A percentile compares a stretch with the other conserved stretches of the same genome.
phyloP scores from a whole-genome alignment of 2,888 invertebrate species.

The Pandemis heparana region DNA sequence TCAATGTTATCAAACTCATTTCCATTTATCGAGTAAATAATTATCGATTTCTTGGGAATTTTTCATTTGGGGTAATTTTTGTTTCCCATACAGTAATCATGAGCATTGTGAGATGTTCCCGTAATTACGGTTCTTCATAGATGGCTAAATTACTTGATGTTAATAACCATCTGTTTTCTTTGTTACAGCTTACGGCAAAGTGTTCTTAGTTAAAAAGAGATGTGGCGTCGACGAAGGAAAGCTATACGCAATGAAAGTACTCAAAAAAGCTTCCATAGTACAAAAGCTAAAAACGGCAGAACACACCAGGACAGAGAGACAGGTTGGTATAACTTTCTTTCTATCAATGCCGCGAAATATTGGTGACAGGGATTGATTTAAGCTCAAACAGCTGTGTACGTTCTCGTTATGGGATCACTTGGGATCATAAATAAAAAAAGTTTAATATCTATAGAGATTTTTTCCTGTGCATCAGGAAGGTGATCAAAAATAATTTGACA shows the following conservation, averaged over 20 bases:
- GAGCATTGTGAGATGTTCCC: neutral
- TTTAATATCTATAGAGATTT: too few relatives aligned
- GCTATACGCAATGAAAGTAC: constrained; percentile 99
- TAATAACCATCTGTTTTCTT: constrained; percentile 45
- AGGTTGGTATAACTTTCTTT: constrained; percentile 75
- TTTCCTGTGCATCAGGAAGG: too few relatives aligned
- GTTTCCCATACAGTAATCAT: neutral
- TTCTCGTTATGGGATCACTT: too few relatives aligned
- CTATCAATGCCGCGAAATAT: neutral
- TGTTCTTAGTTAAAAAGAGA: constrained; percentile 97
- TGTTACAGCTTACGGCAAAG: constrained; percentile 96
- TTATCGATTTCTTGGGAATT: neutral
- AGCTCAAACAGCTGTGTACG: too few relatives aligned
- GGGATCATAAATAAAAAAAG: too few relatives aligned
- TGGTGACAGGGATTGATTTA: neutral
- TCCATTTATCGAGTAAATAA: constrained; percentile 5
- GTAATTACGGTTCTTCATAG: neutral
- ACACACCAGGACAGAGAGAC: constrained; percentile 98
- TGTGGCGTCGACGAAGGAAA: constrained; percentile 94
- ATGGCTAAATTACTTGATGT: too few relatives aligned
- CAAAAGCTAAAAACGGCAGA: constrained; percentile 98
- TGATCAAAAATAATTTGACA: too few relatives aligned
- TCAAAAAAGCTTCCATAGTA: constrained; percentile 97
- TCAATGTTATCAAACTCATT: constrained; percentile 24
- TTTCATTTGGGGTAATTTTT: neutral